These are phyloP conservation scores for Synanthedon tipuliformis DNA, from an alignment of 2,888 invertebrate genomes.

Conservation along the genomic window DNA sequence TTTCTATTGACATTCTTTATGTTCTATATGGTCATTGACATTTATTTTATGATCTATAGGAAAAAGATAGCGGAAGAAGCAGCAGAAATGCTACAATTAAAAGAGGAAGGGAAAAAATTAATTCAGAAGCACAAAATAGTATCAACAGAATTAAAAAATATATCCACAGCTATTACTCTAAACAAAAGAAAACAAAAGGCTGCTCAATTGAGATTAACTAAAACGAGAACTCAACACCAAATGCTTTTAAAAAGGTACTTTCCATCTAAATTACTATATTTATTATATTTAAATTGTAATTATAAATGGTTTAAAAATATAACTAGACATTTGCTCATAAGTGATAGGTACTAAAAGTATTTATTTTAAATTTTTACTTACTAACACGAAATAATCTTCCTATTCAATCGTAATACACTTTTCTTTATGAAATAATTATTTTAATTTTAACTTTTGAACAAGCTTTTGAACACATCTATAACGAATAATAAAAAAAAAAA, in stretches of 20 bases:
- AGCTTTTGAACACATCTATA: no score
- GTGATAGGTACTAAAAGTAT: no score
- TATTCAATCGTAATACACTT: no score
- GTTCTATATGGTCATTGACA: slow-evolving; percentile 8
- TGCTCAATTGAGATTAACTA: slow-evolving; percentile 41
- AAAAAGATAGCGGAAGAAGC: slow-evolving; percentile 60
- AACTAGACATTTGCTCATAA: no score
- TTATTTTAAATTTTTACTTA: no score
- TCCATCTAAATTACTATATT: not conserved
- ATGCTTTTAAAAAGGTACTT: slow-evolving; percentile 53
- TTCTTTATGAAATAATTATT: no score
- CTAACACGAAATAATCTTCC: no score
- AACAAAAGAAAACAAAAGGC: slow-evolving; percentile 53
- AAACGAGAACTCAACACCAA: slow-evolving; percentile 54
- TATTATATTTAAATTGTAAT: no score
- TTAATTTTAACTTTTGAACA: no score
- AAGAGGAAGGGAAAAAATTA: slow-evolving; percentile 49
- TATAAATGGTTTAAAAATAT: no score
- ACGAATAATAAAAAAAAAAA: no score
- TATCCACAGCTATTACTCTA: slow-evolving; percentile 48
- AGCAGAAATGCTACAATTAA: slow-evolving; percentile 48
- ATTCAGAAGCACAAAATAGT: slow-evolving; percentile 56
- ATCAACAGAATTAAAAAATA: slow-evolving; percentile 48
- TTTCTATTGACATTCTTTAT: not conserved
- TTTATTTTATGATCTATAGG: slow-evolving; percentile 20